Base-by-base conservation (phyloP, 2,113 vertebrate species). In the Beaufortia kweichowensis region DNA sequence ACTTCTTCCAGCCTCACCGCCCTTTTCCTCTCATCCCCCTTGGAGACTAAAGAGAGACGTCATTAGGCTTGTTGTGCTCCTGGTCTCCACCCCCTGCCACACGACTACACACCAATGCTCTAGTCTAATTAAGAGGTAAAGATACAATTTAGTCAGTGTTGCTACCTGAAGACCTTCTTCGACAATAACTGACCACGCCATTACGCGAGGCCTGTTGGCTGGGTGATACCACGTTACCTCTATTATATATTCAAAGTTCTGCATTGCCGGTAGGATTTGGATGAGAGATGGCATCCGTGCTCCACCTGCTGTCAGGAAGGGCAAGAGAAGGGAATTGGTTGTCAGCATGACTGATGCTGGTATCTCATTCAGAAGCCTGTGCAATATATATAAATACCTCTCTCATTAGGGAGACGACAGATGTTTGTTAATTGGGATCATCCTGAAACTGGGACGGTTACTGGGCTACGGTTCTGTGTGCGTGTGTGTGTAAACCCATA, bases 11-110 rank as follows among this genome's bases (percentile, higher is more conserved):
- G 35, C 65, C 86, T 82, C 66, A 69, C 67, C 57, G 23, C 72
- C 9, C 46, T 64, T 56, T 76, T 75, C 87, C 79, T 86, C 79
- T 84, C 82, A 84, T 85, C 83, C 82, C 89, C 90, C 87, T 88
- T 86, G 89, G 91, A 91, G 89, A 90, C 87, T 88, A 88, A 87
- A 85, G 89, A 90, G 87, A 90, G 90, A 92, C 90, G 90, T 92
- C 90, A 92, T 91, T 87, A 76, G 88, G 89, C 90, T 90, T 92
- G 90, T 93, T 91, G 89, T 92, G 90, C 89, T 90, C 86, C 46
- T 41, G 26, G 60, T 56, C 70, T 62, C 50, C 83, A 80, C 84
- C 78, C 86, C 83, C 69, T 86, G 83, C 89, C 84, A 84, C 86
- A 88, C 87, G 81, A 88, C 87, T 87, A 87, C 90, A 85, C 88